phyloP scores from a whole-genome alignment of 2,113 vertebrate species.

The Dolichallabes microphthalmus region DNA sequence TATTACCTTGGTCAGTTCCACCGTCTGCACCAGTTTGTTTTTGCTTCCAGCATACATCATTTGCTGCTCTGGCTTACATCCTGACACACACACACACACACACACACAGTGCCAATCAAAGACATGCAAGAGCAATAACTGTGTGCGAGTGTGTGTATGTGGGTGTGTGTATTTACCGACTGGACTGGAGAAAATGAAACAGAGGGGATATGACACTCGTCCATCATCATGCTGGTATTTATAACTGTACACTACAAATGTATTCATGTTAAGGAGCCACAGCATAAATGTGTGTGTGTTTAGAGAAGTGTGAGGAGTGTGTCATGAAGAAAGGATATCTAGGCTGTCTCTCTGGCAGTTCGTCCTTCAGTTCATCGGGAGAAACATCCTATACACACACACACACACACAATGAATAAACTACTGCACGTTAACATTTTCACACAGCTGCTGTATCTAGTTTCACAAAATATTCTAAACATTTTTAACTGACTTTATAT shows the following conservation, averaged over 20 bases:
- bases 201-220: conserved; percentile 91
- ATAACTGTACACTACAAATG: conserved; percentile 97
- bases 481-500: neutral
- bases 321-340: conserved; percentile 73
- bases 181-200: conserved; percentile 98
- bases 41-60: conserved; percentile 99
- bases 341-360: conserved; percentile 77
- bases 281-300: neutral
- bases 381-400: conserved; percentile 71
- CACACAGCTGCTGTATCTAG: neutral
- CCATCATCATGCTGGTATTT: conserved; percentile 95
- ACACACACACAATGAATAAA: conserved; percentile 40
- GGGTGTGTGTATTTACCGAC: conserved; percentile 73
- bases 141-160: neutral
- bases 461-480: neutral
- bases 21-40: conserved; percentile 91
- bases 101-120: neutral
- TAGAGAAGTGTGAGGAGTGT: neutral
- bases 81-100: conserved; percentile 62
- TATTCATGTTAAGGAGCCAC: conserved; percentile 84
- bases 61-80: conserved; percentile 92
- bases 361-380: conserved; percentile 73
- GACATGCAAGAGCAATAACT: neutral
- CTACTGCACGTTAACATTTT: neutral
- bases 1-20: conserved; percentile 89